A percentile compares a stretch with the other conserved stretches of the same genome.
Conservation (phyloP, 2,888 invertebrate genomes). For the Anagyrus pseudococci region DNA sequence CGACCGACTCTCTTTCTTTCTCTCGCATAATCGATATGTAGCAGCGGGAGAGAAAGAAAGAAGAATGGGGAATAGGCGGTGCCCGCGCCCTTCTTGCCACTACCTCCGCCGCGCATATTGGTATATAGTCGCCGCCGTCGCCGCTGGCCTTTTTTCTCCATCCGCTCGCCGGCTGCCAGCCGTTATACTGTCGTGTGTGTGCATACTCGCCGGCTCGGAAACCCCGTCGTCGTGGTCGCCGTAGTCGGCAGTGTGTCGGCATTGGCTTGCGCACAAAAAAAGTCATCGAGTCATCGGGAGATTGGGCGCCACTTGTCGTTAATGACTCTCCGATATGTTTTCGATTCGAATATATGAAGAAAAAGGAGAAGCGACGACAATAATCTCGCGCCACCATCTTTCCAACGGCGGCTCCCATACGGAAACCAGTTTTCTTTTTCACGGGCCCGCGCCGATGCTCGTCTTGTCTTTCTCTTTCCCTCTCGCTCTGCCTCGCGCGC, state of each 20-base stretch:
- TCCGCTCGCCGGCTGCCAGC: neutral
- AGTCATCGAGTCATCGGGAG: slow-evolving; percentile 58
- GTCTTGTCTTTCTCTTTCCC: too few species aligned
- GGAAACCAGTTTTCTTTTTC: slow-evolving; percentile 35
- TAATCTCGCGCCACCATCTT: slow-evolving; percentile 45
- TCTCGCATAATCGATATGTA: neutral
- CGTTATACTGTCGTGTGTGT: slow-evolving; percentile 22
- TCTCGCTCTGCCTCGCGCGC: neutral
- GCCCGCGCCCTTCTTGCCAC: neutral
- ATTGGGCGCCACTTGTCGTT: slow-evolving; percentile 63
- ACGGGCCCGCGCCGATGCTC: too few species aligned
- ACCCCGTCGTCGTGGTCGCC: neutral
- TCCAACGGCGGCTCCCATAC: neutral
- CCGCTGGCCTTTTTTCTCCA: slow-evolving; percentile 3
- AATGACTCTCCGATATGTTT: slow-evolving; percentile 60
- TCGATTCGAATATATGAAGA: slow-evolving; percentile 59
- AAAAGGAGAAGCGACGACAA: slow-evolving; percentile 55
- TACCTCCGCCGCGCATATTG: neutral
- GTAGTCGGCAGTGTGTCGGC: slow-evolving; percentile 4
- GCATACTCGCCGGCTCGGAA: neutral
- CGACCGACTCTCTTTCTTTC: neutral
- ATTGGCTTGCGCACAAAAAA: slow-evolving; percentile 48
- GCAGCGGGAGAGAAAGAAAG: neutral
- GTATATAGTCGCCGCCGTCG: neutral
- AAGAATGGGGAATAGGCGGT: slow-evolving; percentile 12